A percentile compares a stretch with the other conserved stretches of the same genome.
Evolutionary conservation across 2,113 vertebrate genomes (phyloP).

Genomic region (Corythoichthys haematopterus): DNA sequence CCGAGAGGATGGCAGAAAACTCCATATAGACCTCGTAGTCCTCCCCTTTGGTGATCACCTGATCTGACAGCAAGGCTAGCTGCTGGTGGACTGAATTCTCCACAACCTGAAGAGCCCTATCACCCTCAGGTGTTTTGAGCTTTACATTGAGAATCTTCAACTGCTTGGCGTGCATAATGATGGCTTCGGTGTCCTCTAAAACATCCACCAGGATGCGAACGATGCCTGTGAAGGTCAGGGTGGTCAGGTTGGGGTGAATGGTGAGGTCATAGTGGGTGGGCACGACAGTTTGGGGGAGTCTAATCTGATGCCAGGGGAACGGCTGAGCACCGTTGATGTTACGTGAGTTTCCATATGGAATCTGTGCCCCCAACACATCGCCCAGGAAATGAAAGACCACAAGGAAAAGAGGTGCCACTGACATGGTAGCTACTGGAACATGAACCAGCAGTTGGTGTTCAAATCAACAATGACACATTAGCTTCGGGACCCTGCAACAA

Average conservation of each 20-base stretch:
- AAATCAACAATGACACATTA: slow-evolving; percentile 1
- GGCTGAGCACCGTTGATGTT: slow-evolving; percentile 57
- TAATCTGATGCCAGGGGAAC: slow-evolving; percentile 81
- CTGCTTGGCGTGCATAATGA: slow-evolving; percentile 80
- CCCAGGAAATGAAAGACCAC: slow-evolving; percentile 18
- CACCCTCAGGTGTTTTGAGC: slow-evolving; percentile 50
- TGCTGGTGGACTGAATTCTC: slow-evolving; percentile 74
- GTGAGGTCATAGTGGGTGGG: slow-evolving; percentile 79
- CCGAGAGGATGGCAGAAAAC: slow-evolving; percentile 78
- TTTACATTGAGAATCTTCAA: slow-evolving; percentile 66
- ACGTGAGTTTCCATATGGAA: slow-evolving; percentile 41
- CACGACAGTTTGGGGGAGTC: slow-evolving; percentile 74
- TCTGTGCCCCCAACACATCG: slow-evolving; percentile 39
- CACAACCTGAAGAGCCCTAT: slow-evolving; percentile 57
- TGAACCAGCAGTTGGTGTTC: slow-evolving; percentile 25
- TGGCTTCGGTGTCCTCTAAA: slow-evolving; percentile 58
- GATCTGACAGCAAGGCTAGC: slow-evolving; percentile 71
- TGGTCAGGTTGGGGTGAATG: slow-evolving; percentile 85
- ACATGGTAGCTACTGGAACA: slow-evolving; percentile 34
- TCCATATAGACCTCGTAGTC: slow-evolving; percentile 72
- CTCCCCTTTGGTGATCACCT: slow-evolving; percentile 61
- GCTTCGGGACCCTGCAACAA: too few relatives aligned
- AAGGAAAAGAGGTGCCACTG: slow-evolving; percentile 23
- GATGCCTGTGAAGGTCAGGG: slow-evolving; percentile 71
- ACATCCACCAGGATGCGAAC: slow-evolving; percentile 71